Percentiles rank a stretch among this genome's conserved stretches.
Evolutionary conservation across 2,888 invertebrate species (phyloP).

Genomic region (Rhagium mordax): DNA sequence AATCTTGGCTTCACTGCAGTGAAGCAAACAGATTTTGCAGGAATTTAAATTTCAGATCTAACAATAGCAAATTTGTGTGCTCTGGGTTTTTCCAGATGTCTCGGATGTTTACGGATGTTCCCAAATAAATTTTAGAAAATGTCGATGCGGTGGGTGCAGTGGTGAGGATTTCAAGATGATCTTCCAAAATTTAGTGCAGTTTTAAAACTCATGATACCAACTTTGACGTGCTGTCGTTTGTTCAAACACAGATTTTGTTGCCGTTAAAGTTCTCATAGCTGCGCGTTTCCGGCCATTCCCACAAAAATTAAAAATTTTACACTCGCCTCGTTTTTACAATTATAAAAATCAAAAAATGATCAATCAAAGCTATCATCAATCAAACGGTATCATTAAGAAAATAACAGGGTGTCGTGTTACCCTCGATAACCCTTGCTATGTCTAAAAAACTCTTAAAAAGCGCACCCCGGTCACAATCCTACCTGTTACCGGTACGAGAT

Average conservation of each 20-base stretch:
- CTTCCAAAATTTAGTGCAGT: too few species aligned
- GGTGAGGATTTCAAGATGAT: too few species aligned
- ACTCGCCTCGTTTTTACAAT: slow-evolving; percentile 54
- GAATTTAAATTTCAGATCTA: too few species aligned
- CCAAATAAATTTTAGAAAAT: too few species aligned
- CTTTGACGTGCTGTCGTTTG: too few species aligned
- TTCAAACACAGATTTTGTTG: not conserved
- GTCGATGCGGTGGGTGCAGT: too few species aligned
- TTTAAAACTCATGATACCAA: too few species aligned
- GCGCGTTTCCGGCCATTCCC: slow-evolving; percentile 45
- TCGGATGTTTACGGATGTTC: too few species aligned
- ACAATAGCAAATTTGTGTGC: too few species aligned
- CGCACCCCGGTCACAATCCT: slow-evolving; percentile 34
- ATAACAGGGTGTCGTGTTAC: slow-evolving; percentile 54
- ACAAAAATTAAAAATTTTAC: slow-evolving; percentile 59
- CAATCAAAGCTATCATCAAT: slow-evolving; percentile 62
- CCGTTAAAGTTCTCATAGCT: slow-evolving; percentile 47
- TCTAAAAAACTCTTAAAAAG: slow-evolving; percentile 39
- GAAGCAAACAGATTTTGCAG: too few species aligned
- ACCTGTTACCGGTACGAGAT: slow-evolving; percentile 28
- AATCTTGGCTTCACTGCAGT: too few species aligned
- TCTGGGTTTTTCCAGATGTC: too few species aligned
- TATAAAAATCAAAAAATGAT: slow-evolving; percentile 61
- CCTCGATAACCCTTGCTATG: slow-evolving; percentile 47
- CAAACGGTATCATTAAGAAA: slow-evolving; percentile 60